Base-by-base conservation (phyloP, 2,888 invertebrate genomes). In the Eledone cirrhosa region DNA sequence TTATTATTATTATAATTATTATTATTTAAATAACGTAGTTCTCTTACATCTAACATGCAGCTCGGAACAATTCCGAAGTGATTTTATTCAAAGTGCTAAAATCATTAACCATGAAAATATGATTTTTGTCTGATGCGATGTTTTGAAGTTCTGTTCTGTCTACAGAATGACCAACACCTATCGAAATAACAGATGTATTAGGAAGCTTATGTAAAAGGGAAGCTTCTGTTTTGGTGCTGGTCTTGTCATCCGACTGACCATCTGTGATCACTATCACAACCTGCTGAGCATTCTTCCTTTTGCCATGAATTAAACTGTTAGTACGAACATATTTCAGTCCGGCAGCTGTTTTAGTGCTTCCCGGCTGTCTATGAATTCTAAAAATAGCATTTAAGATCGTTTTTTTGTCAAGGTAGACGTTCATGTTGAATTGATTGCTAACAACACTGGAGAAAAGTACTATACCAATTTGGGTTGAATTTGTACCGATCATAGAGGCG, bases 391-490 rank as follows among this genome's bases (percentile, higher is more conserved):
- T 48, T 24, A 76, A 48, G 1, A 76, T 16, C 13, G 16, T 16
- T 22, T 48, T 19, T 11, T 75, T 27, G 11, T 74, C 33, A 14
- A 22, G 31, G 59, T 78, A 75, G 29, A 47, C 59, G 33, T 78
- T 78, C 13, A 78, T 48, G 14, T 33, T 53, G n/a, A 78, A 78
- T 41, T 75, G 31, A 7, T 78, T 53, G 2, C 19, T 29, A 11
- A 74, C 75, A 19, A 27, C 48, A 19, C 22, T 16, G 22, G 80
- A 75, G 48, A 77, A 81, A 2, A 78, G 80, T 11, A 80, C 47
- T 19, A 80, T 16, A 19, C 81, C 72, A 8, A 81, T 67, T 27
- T 77, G 77, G 65, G 80, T 78, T 41, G 80, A 33, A 27, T 77
- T 48, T 0, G 67, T 41, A 16, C 80, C 81, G n/a, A 80, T 78